phyloP scores from a whole-genome alignment of 2,113 vertebrate genomes.

The Noturus placidus region DNA sequence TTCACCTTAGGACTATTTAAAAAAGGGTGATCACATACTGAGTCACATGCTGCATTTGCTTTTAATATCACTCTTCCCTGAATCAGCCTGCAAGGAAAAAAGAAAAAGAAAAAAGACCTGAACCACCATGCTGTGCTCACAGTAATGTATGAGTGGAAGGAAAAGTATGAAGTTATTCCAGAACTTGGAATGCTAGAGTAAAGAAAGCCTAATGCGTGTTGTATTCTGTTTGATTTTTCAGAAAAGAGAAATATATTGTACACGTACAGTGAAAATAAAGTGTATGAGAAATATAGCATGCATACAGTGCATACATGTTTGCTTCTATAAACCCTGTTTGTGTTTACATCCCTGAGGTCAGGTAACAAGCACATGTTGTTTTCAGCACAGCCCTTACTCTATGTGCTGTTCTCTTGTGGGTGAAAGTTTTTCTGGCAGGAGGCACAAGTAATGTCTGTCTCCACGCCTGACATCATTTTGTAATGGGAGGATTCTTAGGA shows the following conservation, averaged over 20 bases:
- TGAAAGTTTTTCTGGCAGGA: constrained; percentile 54
- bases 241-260: not conserved
- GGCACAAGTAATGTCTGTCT: constrained; percentile 51
- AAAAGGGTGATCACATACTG: constrained; percentile 1
- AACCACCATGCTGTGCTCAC: not conserved
- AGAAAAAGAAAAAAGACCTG: not conserved
- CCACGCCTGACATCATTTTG: constrained; percentile 57
- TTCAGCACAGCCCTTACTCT: constrained; percentile 44
- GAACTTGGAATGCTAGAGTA: constrained; percentile 7
- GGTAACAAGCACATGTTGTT: constrained; percentile 49
- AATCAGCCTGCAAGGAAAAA: not conserved
- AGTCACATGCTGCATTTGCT: not conserved
- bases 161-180: constrained; percentile 10
- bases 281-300: not conserved
- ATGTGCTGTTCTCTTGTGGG: constrained; percentile 49
- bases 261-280: not conserved
- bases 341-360: constrained; percentile 25
- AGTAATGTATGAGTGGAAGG: constrained; percentile 7
- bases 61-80: constrained; percentile 36
- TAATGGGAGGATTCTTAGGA: constrained; percentile 49
- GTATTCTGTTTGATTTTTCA: not conserved
- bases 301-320: not conserved
- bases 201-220: not conserved
- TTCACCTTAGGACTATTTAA: constrained; percentile 5
- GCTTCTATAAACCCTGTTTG: constrained; percentile 8